phyloP scores from a whole-genome alignment of 2,797 vertebrate species.

The Pseudochirops cupreus region DNA sequence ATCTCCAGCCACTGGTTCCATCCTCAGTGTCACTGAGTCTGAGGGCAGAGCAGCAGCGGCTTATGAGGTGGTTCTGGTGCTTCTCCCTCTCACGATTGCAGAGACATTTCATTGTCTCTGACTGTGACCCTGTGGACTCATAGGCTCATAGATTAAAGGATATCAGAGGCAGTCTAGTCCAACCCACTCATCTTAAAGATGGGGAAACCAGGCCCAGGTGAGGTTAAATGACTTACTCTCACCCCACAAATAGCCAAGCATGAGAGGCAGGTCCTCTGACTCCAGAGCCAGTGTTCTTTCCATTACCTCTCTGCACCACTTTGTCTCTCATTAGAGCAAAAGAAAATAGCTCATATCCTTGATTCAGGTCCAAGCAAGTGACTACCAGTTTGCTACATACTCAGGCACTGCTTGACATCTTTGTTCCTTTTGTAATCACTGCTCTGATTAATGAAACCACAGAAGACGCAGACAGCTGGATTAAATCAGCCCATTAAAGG shows the following conservation, averaged over 20 bases:
- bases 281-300: background rate
- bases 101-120: background rate
- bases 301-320: background rate
- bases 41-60: background rate
- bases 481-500: background rate
- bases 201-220: background rate
- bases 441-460: background rate
- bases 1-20: background rate
- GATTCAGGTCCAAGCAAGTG: background rate
- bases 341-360: constrained; percentile 16
- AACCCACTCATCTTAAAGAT: background rate
- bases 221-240: background rate
- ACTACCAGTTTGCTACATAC: constrained; percentile 10
- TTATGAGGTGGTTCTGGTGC: background rate
- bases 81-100: background rate
- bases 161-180: background rate
- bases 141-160: background rate
- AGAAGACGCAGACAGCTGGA: background rate
- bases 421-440: background rate
- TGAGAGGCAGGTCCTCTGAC: background rate
- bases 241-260: background rate
- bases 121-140: constrained; percentile 8
- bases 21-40: background rate
- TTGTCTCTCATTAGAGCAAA: background rate
- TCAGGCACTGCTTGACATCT: background rate